These are phyloP conservation scores for Procavia capensis DNA, from an alignment of 2,113 vertebrate species.

Conservation along the genomic window DNA sequence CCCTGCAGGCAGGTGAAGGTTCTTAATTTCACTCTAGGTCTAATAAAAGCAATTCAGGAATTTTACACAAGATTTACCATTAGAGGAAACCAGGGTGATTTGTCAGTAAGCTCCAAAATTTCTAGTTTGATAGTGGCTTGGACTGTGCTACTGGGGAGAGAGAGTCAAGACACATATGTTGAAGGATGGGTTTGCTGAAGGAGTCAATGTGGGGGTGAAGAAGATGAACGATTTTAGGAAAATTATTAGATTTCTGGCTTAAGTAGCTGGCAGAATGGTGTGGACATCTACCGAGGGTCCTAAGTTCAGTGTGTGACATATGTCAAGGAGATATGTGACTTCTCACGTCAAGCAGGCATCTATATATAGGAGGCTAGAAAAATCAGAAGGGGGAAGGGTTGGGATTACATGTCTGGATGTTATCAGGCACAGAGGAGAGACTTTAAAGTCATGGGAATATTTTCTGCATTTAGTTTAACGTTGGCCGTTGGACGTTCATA, in stretches of 20 bases:
- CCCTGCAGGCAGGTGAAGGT: rapidly evolving
- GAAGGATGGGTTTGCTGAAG: neutral
- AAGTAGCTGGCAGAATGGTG: neutral
- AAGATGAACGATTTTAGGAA: neutral
- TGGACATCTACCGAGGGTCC: neutral
- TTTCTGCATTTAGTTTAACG: no score
- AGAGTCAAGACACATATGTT: neutral
- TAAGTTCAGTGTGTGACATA: neutral
- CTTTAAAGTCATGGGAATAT: neutral
- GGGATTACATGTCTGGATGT: neutral
- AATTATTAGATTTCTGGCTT: neutral
- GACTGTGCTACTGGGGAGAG: neutral
- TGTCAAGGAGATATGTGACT: neutral
- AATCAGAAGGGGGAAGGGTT: neutral
- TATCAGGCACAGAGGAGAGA: neutral
- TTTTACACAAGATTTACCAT: neutral
- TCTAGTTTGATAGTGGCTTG: neutral
- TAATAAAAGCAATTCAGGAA: neutral
- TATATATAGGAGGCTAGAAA: neutral
- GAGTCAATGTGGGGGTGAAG: neutral
- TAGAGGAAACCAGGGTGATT: neutral
- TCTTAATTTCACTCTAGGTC: neutral
- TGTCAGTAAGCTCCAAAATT: neutral
- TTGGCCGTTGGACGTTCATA: no score
- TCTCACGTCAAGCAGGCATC: neutral